Evolutionary conservation across 2,797 vertebrate genomes (phyloP), one percentile per base, ranked within the genome.

Genomic region (Myotis planiceps): DNA sequence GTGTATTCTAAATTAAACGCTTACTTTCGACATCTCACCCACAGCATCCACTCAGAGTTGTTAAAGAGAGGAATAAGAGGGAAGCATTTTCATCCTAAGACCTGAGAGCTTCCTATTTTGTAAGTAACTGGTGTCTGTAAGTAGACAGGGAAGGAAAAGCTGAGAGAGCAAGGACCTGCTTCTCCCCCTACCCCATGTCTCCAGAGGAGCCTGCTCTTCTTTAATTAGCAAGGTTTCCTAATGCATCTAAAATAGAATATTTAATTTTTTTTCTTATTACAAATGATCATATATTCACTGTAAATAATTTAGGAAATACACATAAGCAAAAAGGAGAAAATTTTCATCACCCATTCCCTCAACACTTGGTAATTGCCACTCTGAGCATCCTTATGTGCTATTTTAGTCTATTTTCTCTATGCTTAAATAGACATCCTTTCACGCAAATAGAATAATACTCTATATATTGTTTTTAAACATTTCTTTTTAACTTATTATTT

Each of bases 1-100:
- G 83, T 96, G 96, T 94, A 97, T 97, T 95, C 94, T 69, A 91
- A 94, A 97, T 97, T 88, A 96, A 97, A 96, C 0, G 29, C 91
- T 95, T 90, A 81, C 95, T 96, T 95, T 92, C 13, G 5, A 89
- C 39, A 75, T 65, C 85, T 96, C 87, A 79, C 81, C 92, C 53
- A 5, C 88, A 90, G 60, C 83, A 94, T 69, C 85, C 88, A 49
- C 84, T 79, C 81, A 13, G 21, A 51, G 89, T 80, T 69, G 45
- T 39, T 86, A 87, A 68, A 90, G 23, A 85, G 27, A 95, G 69
- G 58, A 90, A 5, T 45, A 66, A 88, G 82, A 88, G 47, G 39
- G 25, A 71, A 80, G 55, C 13, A 9, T 76, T 65, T 37, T 91
- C 39, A 47, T 91, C 34, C 53, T 10, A 51, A 92, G 85, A 86